phyloP scores from a whole-genome alignment of 23 tunicate genomes.

The Clavelina lepadiformis region DNA sequence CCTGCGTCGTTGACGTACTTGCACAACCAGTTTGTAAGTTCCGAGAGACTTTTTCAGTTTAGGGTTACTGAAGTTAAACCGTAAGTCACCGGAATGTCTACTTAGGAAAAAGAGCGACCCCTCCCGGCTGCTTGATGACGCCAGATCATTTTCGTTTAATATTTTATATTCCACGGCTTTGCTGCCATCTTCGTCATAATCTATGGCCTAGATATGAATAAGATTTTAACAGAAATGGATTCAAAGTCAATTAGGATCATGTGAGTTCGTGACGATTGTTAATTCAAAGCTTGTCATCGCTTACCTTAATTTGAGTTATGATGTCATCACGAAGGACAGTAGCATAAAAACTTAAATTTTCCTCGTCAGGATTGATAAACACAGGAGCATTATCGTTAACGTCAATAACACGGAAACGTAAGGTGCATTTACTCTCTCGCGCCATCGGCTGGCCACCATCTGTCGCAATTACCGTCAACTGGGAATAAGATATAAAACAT shows the following conservation, averaged over 20 bases:
- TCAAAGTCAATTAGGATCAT: no score
- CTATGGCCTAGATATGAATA: conserved; percentile 49
- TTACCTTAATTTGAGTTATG: conserved; percentile 36
- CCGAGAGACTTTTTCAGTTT: conserved; percentile 36
- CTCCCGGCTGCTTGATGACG: not conserved
- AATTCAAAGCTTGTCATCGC: no score
- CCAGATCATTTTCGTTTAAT: conserved; percentile 18
- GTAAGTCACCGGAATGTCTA: conserved; percentile 37
- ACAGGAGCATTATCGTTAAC: conserved; percentile 76
- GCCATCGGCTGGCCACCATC: conserved; percentile 48
- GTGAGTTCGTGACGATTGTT: not conserved
- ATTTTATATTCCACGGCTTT: conserved; percentile 36
- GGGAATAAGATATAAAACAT: not conserved
- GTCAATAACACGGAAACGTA: conserved; percentile 36
- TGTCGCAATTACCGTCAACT: conserved; percentile 66
- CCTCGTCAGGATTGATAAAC: conserved; percentile 35
- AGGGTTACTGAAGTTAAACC: conserved; percentile 42
- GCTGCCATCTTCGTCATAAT: conserved; percentile 52
- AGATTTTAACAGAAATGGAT: no score
- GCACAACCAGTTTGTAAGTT: conserved; percentile 18
- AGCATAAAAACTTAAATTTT: conserved; percentile 47
- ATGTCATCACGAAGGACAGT: conserved; percentile 59
- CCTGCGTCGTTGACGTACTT: no score
- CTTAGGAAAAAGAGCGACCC: conserved; percentile 36
- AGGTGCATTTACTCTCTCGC: conserved; percentile 17